Percentiles rank a stretch among this genome's conserved stretches.
phyloP scores from a whole-genome alignment of 2,888 invertebrate species.

The Mythimna impura region DNA sequence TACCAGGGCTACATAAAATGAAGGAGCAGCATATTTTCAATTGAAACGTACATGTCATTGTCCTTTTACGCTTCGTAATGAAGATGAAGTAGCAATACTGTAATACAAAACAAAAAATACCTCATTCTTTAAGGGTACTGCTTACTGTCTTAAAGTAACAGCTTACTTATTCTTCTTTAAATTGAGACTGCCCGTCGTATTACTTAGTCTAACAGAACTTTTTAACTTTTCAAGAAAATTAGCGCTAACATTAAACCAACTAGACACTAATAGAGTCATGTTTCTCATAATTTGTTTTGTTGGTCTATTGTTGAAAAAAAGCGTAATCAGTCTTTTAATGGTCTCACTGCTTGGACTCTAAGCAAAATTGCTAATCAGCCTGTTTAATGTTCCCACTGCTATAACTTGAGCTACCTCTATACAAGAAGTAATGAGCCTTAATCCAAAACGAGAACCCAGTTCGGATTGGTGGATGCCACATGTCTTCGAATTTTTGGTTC shows the following conservation, averaged over 20 bases:
- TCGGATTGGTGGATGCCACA: too few species aligned
- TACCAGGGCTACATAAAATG: slow-evolving; percentile 6
- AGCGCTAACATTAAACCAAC: background rate
- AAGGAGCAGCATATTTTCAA: slow-evolving; percentile 3
- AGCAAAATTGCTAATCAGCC: too few species aligned
- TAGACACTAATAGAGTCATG: too few species aligned
- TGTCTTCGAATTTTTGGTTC: too few species aligned
- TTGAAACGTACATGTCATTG: background rate
- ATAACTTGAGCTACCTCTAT: too few species aligned
- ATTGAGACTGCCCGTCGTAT: background rate
- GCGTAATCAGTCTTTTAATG: too few species aligned
- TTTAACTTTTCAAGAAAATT: slow-evolving; percentile 1
- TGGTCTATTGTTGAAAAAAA: background rate
- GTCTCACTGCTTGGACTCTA: too few species aligned
- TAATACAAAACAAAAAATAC: background rate
- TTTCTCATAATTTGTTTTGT: slow-evolving; percentile 8
- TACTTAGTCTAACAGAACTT: background rate
- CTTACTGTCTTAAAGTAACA: background rate
- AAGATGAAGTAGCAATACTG: slow-evolving; percentile 9
- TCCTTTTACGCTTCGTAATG: slow-evolving; percentile 4
- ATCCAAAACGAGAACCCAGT: too few species aligned
- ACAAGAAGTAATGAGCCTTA: too few species aligned
- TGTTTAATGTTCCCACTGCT: too few species aligned
- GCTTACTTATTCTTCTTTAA: slow-evolving; percentile 1
- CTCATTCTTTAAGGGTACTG: background rate